Percentiles rank a stretch among this genome's conserved stretches.
Evolutionary conservation across 2,797 vertebrate genomes (phyloP).

Genomic region (Scolopax bukidnonensis): DNA sequence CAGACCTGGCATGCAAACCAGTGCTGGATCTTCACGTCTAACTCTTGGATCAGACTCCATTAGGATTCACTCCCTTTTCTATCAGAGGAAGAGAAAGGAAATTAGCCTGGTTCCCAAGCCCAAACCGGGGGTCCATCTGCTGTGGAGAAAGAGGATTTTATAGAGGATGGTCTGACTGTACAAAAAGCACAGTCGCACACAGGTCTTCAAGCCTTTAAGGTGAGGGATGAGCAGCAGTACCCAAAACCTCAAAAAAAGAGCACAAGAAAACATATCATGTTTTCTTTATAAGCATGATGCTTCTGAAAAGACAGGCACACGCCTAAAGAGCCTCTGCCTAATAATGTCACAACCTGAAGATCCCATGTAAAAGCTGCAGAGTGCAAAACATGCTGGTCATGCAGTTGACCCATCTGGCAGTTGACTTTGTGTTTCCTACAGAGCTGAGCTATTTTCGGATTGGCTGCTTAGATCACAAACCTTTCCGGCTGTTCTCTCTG

Average conservation of each 20-base stretch:
- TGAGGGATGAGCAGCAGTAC: neutral
- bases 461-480: neutral
- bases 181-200: neutral
- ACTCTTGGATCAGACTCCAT: conserved; percentile 14
- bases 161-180: neutral
- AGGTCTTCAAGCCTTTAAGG: neutral
- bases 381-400: neutral
- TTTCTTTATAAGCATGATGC: neutral
- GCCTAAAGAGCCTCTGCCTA: neutral
- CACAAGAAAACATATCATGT: neutral
- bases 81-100: neutral
- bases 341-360: neutral
- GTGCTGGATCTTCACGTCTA: neutral
- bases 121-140: neutral
- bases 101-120: neutral
- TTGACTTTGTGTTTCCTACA: neutral
- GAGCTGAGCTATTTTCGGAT: neutral
- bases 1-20: neutral
- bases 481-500: neutral
- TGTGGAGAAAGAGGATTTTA: neutral
- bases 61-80: neutral
- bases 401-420: conserved; percentile 32
- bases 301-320: neutral
- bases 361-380: neutral
- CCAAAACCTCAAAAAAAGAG: neutral